phyloP scores from a whole-genome alignment of 1,140 invertebrate species.

The Lasioglossum baleicum region DNA sequence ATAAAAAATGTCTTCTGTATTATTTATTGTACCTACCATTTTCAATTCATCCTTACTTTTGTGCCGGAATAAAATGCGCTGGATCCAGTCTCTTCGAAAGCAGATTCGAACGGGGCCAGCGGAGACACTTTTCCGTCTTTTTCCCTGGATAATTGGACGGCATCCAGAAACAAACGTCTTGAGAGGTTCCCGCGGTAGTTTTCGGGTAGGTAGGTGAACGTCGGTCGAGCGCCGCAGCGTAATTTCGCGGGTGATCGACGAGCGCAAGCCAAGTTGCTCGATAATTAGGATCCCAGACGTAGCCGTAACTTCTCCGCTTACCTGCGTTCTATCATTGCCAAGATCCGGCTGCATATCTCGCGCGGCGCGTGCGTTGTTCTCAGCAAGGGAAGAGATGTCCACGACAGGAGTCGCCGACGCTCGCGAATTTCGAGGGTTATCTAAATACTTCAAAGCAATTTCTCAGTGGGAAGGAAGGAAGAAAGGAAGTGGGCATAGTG shows the following conservation, averaged over 20 bases:
- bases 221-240: not conserved
- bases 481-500: not conserved
- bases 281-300: conserved; percentile 33
- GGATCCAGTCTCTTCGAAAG: too few relatives aligned
- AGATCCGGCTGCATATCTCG: conserved; percentile 13
- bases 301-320: conserved; percentile 34
- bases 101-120: too few relatives aligned
- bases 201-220: not conserved
- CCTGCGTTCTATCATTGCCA: conserved; percentile 35
- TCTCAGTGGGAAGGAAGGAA: not conserved
- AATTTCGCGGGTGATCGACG: conserved; percentile 22
- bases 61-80: too few relatives aligned
- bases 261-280: not conserved
- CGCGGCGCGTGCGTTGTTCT: not conserved
- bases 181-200: not conserved
- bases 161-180: not conserved
- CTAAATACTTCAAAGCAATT: conserved; percentile 30
- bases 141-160: not conserved
- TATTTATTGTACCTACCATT: too few relatives aligned
- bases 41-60: too few relatives aligned
- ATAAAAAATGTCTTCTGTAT: too few relatives aligned
- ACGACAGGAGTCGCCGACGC: not conserved
- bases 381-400: not conserved
- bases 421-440: not conserved
- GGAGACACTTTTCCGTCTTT: too few relatives aligned